These are phyloP conservation scores for Neolamprologus cancellatus DNA, from an alignment of 2,113 vertebrate species.

Conservation along the genomic window DNA sequence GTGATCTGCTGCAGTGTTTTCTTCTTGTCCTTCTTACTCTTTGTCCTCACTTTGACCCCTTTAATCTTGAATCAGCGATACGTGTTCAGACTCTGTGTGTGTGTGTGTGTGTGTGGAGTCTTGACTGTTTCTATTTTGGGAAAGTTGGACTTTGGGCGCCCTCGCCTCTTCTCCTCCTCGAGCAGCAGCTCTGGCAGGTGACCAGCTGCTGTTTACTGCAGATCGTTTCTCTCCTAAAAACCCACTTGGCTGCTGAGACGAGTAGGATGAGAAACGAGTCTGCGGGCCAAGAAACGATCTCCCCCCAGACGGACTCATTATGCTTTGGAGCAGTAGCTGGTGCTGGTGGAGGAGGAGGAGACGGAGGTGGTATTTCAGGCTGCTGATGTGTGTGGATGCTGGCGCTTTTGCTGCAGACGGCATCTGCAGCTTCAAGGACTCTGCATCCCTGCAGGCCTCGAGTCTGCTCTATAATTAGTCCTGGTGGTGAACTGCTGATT, in stretches of 20 bases:
- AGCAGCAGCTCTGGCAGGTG: constrained; percentile 15
- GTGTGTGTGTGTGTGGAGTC: not conserved
- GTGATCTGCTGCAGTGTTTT: not conserved
- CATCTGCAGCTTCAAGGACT: not conserved
- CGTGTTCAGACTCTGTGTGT: rapidly evolving
- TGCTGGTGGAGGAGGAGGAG: not conserved
- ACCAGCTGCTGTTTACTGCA: constrained; percentile 25
- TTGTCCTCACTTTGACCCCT: not conserved
- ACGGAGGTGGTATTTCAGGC: not conserved
- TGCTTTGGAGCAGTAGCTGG: not conserved
- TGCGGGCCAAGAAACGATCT: not conserved
- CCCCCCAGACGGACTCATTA: not conserved
- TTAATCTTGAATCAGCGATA: not conserved
- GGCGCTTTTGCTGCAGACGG: not conserved
- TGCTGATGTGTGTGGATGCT: not conserved
- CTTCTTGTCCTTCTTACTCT: not conserved
- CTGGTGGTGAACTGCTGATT: constrained; percentile 21
- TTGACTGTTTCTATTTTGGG: constrained; percentile 6
- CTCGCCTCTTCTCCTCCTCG: not conserved
- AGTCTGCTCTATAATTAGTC: constrained; percentile 26
- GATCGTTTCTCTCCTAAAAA: not conserved
- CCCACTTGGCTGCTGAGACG: not conserved
- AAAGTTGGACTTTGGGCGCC: not conserved
- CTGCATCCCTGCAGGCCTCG: not conserved
- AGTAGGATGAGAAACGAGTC: not conserved